Conservation (phyloP, 2,888 invertebrate genomes). For the Drosophila ezoana region DNA sequence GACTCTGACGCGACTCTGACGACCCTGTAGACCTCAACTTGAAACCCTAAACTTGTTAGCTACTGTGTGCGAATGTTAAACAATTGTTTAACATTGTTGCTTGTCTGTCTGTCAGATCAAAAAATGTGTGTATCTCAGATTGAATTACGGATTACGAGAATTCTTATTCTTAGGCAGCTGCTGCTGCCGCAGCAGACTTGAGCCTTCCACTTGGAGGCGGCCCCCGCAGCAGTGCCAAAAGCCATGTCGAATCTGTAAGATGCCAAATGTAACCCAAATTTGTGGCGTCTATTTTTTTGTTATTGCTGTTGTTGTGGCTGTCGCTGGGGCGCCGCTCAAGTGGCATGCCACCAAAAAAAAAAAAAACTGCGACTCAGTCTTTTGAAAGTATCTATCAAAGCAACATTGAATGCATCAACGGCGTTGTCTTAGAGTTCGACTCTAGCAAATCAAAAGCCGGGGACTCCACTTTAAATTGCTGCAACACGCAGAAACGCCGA, state of each 20-base stretch:
- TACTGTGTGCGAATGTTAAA: slow-evolving; percentile 64
- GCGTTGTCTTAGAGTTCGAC: slow-evolving; percentile 43
- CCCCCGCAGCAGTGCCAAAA: slow-evolving; percentile 17
- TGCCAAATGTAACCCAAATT: slow-evolving; percentile 69
- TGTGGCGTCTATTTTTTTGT: slow-evolving; percentile 39
- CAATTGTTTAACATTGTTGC: slow-evolving; percentile 50
- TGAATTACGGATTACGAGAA: slow-evolving; percentile 5
- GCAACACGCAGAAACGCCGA: slow-evolving; percentile 76
- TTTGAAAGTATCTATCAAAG: slow-evolving; percentile 70
- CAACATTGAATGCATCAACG: slow-evolving; percentile 55
- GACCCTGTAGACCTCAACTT: slow-evolving; percentile 57
- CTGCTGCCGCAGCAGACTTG: not conserved
- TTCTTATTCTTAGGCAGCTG: slow-evolving; percentile 23
- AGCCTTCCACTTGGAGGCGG: not conserved
- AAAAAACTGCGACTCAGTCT: slow-evolving; percentile 35
- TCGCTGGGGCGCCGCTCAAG: slow-evolving; percentile 47
- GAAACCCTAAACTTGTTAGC: slow-evolving; percentile 69
- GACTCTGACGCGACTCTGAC: not conserved
- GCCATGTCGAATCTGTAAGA: slow-evolving; percentile 35
- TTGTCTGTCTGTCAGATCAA: slow-evolving; percentile 21
- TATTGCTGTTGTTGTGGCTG: slow-evolving; percentile 10
- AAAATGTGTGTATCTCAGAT: slow-evolving; percentile 9
- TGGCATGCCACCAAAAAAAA: slow-evolving; percentile 51
- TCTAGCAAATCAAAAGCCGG: slow-evolving; percentile 59
- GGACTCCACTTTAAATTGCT: slow-evolving; percentile 73